These are phyloP conservation scores for Rhopalosiphum maidis DNA, from an alignment of 1,140 invertebrate species.

Conservation along the genomic window DNA sequence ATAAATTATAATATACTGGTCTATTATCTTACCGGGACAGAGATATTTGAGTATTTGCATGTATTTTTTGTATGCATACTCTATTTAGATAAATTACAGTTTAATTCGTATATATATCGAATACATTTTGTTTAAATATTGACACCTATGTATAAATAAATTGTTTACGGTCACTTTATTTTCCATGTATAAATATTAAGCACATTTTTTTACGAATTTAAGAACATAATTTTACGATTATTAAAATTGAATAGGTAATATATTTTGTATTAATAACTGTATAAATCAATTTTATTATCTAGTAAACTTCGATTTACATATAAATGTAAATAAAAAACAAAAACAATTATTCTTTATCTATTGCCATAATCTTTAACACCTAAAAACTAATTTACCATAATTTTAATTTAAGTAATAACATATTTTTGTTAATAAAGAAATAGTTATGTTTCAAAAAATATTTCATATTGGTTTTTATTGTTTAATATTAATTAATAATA, in stretches of 20 bases:
- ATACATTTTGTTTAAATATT: too few relatives aligned
- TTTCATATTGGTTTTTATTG: background rate
- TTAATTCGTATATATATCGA: background rate
- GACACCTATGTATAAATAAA: too few relatives aligned
- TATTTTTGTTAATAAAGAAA: background rate
- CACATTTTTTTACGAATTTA: background rate
- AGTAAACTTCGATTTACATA: background rate
- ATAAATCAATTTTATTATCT: background rate
- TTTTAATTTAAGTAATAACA: background rate
- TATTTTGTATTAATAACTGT: background rate
- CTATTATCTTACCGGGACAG: background rate
- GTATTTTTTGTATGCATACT: background rate
- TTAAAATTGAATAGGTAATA: background rate
- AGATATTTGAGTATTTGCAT: background rate
- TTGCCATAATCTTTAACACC: background rate
- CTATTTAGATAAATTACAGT: background rate
- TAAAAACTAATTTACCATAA: background rate
- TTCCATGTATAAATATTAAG: background rate
- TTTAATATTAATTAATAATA: background rate
- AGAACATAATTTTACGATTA: background rate
- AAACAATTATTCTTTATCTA: background rate
- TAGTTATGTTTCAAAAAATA: background rate
- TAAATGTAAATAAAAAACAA: background rate
- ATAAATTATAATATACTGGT: background rate
- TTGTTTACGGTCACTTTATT: background rate